A percentile compares a stretch with the other conserved stretches of the same genome.
These are phyloP conservation scores for Ammodytes dubius DNA, from an alignment of 2,113 vertebrate genomes.

Conservation along the genomic window DNA sequence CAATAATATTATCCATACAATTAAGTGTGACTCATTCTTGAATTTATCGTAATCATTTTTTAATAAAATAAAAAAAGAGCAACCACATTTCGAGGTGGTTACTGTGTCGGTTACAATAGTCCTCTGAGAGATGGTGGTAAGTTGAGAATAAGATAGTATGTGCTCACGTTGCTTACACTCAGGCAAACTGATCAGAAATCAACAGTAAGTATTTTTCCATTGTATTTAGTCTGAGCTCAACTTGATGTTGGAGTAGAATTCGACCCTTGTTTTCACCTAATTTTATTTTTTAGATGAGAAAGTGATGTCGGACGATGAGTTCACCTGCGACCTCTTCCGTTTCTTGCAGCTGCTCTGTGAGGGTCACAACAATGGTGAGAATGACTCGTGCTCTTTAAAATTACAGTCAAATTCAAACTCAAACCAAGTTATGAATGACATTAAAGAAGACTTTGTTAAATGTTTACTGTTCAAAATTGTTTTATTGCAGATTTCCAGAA, in stretches of 20 bases:
- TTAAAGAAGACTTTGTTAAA: neutral
- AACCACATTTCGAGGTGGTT: slow-evolving; percentile 23
- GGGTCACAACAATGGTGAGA: slow-evolving; percentile 94
- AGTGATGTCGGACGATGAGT: slow-evolving; percentile 96
- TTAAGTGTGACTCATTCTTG: slow-evolving; percentile 8
- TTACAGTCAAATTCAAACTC: neutral
- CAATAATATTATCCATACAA: slow-evolving; percentile 18
- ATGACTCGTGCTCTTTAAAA: neutral
- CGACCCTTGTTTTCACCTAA: neutral
- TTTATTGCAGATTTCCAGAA: slow-evolving; percentile 92
- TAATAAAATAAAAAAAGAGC: neutral
- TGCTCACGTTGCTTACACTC: slow-evolving; percentile 4
- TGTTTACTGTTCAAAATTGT: neutral
- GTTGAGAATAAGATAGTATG: slow-evolving; percentile 24
- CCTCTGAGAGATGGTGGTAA: slow-evolving; percentile 47
- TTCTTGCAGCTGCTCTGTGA: slow-evolving; percentile 96
- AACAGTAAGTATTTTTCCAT: neutral
- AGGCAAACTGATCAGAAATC: slow-evolving; percentile 24
- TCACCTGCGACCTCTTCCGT: slow-evolving; percentile 95
- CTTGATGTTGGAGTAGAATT: neutral
- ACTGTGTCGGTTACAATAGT: slow-evolving; percentile 52
- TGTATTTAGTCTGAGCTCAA: neutral
- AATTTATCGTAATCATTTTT: too few relatives aligned
- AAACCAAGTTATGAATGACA: neutral
- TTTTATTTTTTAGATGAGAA: slow-evolving; percentile 89